phyloP scores from a whole-genome alignment of 1,140 invertebrate genomes.

The Drosophila busckii region DNA sequence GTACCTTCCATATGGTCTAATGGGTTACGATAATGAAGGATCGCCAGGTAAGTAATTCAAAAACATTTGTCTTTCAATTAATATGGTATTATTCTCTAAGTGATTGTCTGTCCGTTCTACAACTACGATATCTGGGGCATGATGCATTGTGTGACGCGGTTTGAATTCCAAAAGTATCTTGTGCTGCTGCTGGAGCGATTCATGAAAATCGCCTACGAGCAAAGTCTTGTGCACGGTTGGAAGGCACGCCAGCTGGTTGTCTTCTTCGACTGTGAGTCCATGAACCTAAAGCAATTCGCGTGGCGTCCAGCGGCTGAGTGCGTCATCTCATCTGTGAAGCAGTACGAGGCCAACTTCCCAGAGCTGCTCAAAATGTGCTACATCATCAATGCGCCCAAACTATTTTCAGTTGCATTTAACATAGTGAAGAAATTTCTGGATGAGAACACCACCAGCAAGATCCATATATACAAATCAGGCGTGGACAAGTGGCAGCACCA shows the following conservation, averaged over 20 bases:
- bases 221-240: slow-evolving; percentile 82
- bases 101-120: slow-evolving; percentile 85
- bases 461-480: slow-evolving; percentile 89
- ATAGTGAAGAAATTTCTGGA: slow-evolving; percentile 93
- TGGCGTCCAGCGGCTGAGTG: slow-evolving; percentile 95
- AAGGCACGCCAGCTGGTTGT: slow-evolving; percentile 83
- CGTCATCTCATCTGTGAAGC: slow-evolving; percentile 88
- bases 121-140: slow-evolving; percentile 89
- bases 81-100: slow-evolving; percentile 76
- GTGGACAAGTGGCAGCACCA: slow-evolving; percentile 87
- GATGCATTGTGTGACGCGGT: slow-evolving; percentile 86
- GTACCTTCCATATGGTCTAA: slow-evolving; percentile 87
- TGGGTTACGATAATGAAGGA: slow-evolving; percentile 91
- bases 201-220: slow-evolving; percentile 82
- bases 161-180: slow-evolving; percentile 86
- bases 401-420: slow-evolving; percentile 93
- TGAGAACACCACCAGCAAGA: slow-evolving; percentile 93
- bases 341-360: slow-evolving; percentile 92
- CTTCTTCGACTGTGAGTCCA: slow-evolving; percentile 92
- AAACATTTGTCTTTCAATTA: not conserved
- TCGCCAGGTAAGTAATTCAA: slow-evolving; percentile 82
- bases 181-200: slow-evolving; percentile 83
- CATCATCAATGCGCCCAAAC: slow-evolving; percentile 92
- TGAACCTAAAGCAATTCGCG: slow-evolving; percentile 88
- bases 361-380: slow-evolving; percentile 92